Conservation (phyloP, 2,113 vertebrate genomes). For the Manacus vitellinus region DNA sequence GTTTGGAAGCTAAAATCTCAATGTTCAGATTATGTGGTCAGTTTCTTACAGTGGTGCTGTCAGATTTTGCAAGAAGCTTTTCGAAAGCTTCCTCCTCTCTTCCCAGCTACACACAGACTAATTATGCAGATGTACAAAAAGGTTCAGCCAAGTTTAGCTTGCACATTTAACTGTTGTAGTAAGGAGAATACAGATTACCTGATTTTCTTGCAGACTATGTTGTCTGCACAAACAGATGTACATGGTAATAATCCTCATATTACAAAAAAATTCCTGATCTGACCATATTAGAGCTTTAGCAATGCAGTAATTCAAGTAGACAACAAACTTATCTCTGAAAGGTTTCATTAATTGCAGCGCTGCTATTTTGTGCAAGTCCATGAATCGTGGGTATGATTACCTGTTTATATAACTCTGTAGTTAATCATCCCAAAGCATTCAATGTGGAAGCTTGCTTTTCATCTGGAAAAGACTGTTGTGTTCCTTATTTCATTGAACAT, state of each 20-base stretch:
- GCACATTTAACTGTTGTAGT: not conserved
- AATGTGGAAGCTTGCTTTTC: not conserved
- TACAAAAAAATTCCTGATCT: not conserved
- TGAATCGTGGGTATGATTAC: not conserved
- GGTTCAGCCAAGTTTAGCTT: not conserved
- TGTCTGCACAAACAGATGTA: not conserved
- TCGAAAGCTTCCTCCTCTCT: not conserved
- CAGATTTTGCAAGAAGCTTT: not conserved
- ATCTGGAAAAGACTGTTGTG: not conserved
- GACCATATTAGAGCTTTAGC: not conserved
- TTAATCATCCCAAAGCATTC: not conserved
- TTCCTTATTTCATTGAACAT: not conserved
- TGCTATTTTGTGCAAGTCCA: not conserved
- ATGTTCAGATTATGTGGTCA: not conserved
- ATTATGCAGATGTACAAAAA: not conserved
- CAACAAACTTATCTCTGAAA: not conserved
- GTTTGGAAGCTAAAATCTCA: not conserved
- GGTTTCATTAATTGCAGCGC: not conserved
- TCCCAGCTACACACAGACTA: rapidly evolving
- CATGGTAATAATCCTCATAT: not conserved
- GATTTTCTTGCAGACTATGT: not conserved
- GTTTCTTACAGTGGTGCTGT: not conserved
- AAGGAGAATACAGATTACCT: constrained; percentile 15
- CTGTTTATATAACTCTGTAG: not conserved
- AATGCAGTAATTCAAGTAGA: not conserved